Evolutionary conservation across 2,797 vertebrate genomes (phyloP), one percentile per base, ranked within the genome.

Genomic region (Centroberyx gerrardi): DNA sequence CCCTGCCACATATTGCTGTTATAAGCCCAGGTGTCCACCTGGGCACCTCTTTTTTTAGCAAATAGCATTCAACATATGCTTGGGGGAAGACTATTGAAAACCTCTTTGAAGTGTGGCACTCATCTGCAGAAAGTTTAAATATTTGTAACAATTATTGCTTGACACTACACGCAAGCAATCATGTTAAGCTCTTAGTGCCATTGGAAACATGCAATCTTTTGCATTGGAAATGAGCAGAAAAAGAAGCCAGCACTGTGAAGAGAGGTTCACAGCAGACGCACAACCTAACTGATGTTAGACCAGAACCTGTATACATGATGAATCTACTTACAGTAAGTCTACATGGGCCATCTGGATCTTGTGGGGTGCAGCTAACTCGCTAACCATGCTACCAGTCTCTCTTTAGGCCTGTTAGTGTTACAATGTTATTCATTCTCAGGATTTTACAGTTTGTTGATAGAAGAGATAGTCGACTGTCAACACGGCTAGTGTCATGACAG

Each of bases 151-250:
- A 60, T 42, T 53, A 52, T 53, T 58, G 68, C 9, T 14, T 44
- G 17, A 2, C 29, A 22, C 49, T 74, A 70, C 5, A 70, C 78
- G 76, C 63, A 52, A 71, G 55, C 38, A 40, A 40, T 40, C 38
- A 40, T 40, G 38, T 40, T 40, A 60, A 63, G 64, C 74, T 72
- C 44, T 72, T 69, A 33, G 63, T 55, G 46, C 52, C 54, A 56
- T 53, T 65, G 51, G 68, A 28, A 73, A 66, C 71, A 51, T 60
- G 51, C 62, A 66, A 76, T 62, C 44, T 15, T 76, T 68, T 74
- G 71, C 42, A 72, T 74, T 55, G 76, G 52, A 59, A 68, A 40
- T 40, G 38, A 40, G 38, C 38, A 7, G 38, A 40, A 40, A 40
- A 40, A 5, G 14, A 72, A 68, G 54, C 52, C 61, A 63, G 8